Conservation (phyloP, 2,113 vertebrate genomes). For the Smithornis capensis region DNA sequence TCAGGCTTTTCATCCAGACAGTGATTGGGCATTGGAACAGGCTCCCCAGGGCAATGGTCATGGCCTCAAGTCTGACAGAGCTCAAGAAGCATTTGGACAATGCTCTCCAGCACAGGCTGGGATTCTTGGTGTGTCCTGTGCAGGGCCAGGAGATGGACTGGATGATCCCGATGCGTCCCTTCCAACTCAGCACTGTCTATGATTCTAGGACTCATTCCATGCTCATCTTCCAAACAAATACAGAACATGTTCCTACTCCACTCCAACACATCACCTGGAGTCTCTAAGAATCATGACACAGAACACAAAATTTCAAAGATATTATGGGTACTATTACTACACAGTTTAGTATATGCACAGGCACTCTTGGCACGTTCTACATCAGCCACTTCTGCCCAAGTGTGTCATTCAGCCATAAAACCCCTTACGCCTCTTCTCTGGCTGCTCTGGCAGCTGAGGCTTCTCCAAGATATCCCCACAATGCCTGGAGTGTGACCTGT, state of each 20-base stretch:
- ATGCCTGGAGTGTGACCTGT: neutral
- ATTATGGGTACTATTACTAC: too few species aligned
- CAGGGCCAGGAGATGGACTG: neutral
- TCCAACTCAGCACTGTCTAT: neutral
- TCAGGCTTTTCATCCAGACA: neutral
- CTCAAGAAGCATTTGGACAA: neutral
- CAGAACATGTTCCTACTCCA: neutral
- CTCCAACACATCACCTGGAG: neutral
- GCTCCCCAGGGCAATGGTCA: neutral
- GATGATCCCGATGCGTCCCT: neutral
- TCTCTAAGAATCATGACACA: neutral
- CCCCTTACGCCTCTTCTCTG: neutral
- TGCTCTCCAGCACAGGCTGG: neutral
- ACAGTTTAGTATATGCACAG: accelerated
- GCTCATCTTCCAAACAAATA: neutral
- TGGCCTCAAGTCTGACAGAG: neutral
- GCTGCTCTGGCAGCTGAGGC: neutral
- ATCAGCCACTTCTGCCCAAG: accelerated
- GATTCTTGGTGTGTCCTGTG: neutral
- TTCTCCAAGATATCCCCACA: neutral
- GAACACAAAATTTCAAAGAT: neutral
- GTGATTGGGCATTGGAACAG: neutral
- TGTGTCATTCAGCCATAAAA: neutral
- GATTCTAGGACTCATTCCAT: neutral
- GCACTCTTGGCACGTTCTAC: neutral